Evolutionary conservation across 1,140 invertebrate genomes (phyloP).

Genomic region (Pogonomyrmex barbatus): DNA sequence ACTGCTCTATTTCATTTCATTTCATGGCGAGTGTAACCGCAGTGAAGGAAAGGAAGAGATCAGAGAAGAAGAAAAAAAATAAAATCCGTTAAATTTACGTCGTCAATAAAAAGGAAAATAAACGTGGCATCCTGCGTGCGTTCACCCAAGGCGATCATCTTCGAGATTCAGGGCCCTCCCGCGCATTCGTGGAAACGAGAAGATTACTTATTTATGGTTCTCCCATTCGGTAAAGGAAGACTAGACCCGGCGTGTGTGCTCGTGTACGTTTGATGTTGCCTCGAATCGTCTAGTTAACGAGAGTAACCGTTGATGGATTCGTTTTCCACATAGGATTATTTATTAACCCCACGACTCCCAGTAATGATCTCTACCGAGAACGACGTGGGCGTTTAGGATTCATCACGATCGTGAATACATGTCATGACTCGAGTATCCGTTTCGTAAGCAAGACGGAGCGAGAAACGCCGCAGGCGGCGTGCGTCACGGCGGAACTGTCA

Average conservation of each 20-base stretch:
- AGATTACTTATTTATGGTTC: slow-evolving; percentile 73
- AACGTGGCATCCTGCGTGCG: slow-evolving; percentile 44
- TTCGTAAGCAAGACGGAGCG: not conserved
- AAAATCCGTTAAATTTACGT: slow-evolving; percentile 66
- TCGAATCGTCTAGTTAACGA: slow-evolving; percentile 66
- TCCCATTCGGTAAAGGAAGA: not conserved
- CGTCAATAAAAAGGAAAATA: slow-evolving; percentile 68
- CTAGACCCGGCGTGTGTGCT: not conserved
- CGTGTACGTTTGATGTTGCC: slow-evolving; percentile 69
- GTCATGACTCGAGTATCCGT: slow-evolving; percentile 48
- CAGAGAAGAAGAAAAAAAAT: slow-evolving; percentile 56
- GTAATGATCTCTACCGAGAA: slow-evolving; percentile 70
- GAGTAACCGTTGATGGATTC: slow-evolving; percentile 71
- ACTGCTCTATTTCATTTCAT: slow-evolving; percentile 56
- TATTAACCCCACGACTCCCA: slow-evolving; percentile 61
- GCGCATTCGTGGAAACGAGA: slow-evolving; percentile 66
- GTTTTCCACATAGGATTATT: slow-evolving; percentile 74
- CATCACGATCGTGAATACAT: slow-evolving; percentile 48
- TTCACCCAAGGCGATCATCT: slow-evolving; percentile 62
- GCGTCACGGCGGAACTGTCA: slow-evolving; percentile 8
- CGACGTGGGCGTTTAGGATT: slow-evolving; percentile 68
- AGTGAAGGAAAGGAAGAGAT: slow-evolving; percentile 19
- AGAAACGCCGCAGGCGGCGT: slow-evolving; percentile 23
- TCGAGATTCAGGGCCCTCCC: slow-evolving; percentile 44
- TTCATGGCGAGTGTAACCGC: slow-evolving; percentile 8